phyloP scores from a whole-genome alignment of 2,888 invertebrate species.

The Platycheirus rosarum region DNA sequence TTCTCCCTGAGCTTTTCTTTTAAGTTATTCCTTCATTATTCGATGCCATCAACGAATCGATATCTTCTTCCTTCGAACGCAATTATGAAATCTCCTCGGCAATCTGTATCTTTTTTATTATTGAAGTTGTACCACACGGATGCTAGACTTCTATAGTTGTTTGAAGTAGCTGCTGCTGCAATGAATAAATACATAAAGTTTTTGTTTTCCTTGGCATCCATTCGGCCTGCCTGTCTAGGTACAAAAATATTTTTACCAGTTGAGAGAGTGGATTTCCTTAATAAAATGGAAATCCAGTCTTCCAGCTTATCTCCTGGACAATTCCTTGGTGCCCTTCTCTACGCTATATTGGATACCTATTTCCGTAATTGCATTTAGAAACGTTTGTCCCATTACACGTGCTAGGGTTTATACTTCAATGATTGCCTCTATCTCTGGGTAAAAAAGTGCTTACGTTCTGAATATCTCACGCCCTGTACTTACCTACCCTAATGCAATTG shows the following conservation, averaged over 20 bases:
- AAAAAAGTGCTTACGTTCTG: slow-evolving; percentile 24
- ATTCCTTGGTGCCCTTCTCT: neutral
- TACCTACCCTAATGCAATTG: slow-evolving; percentile 15
- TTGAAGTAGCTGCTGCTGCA: too few relatives aligned
- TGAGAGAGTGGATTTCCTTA: slow-evolving; percentile 16
- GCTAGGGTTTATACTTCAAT: slow-evolving; percentile 26
- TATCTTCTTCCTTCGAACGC: too few relatives aligned
- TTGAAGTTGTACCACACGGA: too few relatives aligned
- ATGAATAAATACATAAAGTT: slow-evolving; percentile 44
- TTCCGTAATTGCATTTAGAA: slow-evolving; percentile 53
- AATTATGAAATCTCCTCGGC: slow-evolving; percentile 15
- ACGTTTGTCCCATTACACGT: slow-evolving; percentile 37
- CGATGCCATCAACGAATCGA: too few relatives aligned
- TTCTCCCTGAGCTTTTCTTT: too few relatives aligned
- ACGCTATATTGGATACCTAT: slow-evolving; percentile 26
- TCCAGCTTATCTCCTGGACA: slow-evolving; percentile 1
- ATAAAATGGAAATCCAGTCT: slow-evolving; percentile 25
- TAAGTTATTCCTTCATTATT: too few relatives aligned
- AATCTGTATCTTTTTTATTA: slow-evolving; percentile 21
- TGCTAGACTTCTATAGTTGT: too few relatives aligned
- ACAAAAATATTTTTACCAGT: slow-evolving; percentile 12
- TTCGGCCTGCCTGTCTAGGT: neutral
- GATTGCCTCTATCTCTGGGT: slow-evolving; percentile 20
- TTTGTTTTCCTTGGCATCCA: slow-evolving; percentile 30
- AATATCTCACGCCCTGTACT: neutral